Evolutionary conservation across 2,113 vertebrate genomes (phyloP).

Genomic region (Saiga tatarica): DNA sequence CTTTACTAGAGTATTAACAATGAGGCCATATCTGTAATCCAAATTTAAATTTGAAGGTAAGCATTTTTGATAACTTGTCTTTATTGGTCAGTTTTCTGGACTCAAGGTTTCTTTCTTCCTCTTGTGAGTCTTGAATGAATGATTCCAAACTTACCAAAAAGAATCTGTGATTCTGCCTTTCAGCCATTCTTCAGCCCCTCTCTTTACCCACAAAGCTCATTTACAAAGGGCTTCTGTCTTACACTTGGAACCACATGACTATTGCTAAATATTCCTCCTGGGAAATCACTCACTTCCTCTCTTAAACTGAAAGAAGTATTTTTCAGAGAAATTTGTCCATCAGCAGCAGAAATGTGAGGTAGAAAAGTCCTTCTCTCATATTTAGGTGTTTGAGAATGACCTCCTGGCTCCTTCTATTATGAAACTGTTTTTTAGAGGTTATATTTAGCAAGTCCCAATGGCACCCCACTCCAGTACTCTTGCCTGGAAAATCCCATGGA

Average conservation of each 20-base stretch:
- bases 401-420: background rate
- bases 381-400: background rate
- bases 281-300: conserved; percentile 18
- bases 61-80: background rate
- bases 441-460: background rate
- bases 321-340: background rate
- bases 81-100: background rate
- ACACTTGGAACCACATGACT: background rate
- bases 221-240: background rate
- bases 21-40: background rate
- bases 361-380: background rate
- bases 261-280: background rate
- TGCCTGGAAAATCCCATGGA: too few species aligned
- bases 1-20: background rate
- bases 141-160: background rate
- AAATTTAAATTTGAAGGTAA: background rate
- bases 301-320: background rate
- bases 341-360: background rate
- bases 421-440: background rate
- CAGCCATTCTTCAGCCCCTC: background rate
- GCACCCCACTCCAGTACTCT: too few species aligned
- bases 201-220: background rate
- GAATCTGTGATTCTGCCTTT: background rate
- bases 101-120: background rate
- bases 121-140: background rate